These are phyloP conservation scores for Pocillopora meandrina DNA, from an alignment of 92 coral and sea anemone species.

Conservation along the genomic window DNA sequence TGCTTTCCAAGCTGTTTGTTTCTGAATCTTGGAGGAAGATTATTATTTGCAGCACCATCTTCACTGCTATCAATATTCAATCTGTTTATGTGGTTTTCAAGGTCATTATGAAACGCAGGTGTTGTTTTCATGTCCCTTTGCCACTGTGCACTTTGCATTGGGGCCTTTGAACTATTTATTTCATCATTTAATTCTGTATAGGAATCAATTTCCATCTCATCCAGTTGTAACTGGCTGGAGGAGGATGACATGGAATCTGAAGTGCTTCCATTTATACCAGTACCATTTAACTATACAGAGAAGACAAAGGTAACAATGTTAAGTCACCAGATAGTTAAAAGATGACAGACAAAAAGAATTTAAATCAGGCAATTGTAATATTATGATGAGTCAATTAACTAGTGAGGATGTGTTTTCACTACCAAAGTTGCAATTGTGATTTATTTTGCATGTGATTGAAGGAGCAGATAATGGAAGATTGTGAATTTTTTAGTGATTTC, in stretches of 20 bases:
- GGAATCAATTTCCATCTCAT: neutral
- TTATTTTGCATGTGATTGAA: too few species aligned
- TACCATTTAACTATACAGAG: too few species aligned
- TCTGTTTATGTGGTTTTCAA: constrained; percentile 22
- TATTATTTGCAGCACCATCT: neutral
- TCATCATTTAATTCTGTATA: constrained; percentile 1
- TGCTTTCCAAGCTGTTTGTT: constrained; percentile 11
- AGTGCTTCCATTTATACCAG: constrained; percentile 17
- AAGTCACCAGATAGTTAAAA: too few species aligned
- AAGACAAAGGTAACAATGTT: too few species aligned
- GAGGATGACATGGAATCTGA: constrained; percentile 7
- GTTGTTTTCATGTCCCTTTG: neutral
- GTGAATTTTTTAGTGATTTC: neutral
- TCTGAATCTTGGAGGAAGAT: constrained; percentile 41
- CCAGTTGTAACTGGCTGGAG: constrained; percentile 17
- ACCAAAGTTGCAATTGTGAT: too few species aligned
- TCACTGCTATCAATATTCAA: constrained; percentile 5
- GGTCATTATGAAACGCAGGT: neutral
- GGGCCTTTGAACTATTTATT: constrained; percentile 14
- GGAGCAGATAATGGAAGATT: neutral
- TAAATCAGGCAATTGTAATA: too few species aligned
- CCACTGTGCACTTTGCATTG: constrained; percentile 8
- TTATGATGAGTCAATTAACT: too few species aligned
- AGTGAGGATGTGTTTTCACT: too few species aligned
- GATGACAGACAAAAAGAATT: too few species aligned